Conservation (phyloP, 2,797 vertebrate genomes). For the Gambusia yucatana region DNA sequence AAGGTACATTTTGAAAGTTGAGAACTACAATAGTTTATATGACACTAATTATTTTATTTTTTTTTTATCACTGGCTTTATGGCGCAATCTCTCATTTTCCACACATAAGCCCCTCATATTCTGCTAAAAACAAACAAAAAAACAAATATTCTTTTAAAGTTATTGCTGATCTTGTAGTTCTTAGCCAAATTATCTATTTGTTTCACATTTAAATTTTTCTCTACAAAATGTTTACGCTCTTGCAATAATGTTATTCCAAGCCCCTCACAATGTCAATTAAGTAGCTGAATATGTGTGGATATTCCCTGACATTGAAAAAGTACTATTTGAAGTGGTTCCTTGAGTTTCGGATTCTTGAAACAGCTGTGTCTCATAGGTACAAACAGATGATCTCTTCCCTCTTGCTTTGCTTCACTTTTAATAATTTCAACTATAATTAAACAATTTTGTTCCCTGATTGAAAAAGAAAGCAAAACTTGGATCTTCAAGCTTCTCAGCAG, state of each 20-base stretch:
- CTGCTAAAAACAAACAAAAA: too few relatives aligned
- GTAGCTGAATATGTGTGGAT: background rate
- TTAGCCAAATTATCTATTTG: background rate
- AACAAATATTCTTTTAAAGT: background rate
- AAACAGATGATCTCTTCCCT: background rate
- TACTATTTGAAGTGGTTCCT: background rate
- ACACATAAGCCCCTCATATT: too few relatives aligned
- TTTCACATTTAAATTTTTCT: background rate
- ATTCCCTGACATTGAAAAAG: background rate
- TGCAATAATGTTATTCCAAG: background rate
- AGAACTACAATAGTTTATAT: too few relatives aligned
- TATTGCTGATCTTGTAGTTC: background rate
- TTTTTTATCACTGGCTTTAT: too few relatives aligned
- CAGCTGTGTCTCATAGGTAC: background rate
- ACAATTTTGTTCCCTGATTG: background rate
- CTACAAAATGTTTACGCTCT: background rate
- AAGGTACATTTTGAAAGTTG: too few relatives aligned
- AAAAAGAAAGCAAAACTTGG: background rate
- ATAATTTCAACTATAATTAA: background rate
- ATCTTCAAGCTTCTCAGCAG: background rate
- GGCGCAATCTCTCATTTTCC: too few relatives aligned
- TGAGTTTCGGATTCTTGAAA: background rate
- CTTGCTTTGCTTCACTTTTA: background rate
- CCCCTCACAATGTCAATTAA: background rate
- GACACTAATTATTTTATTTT: too few relatives aligned